Base-by-base conservation (phyloP, 2,888 invertebrate species). In the Flabesymbios commensalis region DNA sequence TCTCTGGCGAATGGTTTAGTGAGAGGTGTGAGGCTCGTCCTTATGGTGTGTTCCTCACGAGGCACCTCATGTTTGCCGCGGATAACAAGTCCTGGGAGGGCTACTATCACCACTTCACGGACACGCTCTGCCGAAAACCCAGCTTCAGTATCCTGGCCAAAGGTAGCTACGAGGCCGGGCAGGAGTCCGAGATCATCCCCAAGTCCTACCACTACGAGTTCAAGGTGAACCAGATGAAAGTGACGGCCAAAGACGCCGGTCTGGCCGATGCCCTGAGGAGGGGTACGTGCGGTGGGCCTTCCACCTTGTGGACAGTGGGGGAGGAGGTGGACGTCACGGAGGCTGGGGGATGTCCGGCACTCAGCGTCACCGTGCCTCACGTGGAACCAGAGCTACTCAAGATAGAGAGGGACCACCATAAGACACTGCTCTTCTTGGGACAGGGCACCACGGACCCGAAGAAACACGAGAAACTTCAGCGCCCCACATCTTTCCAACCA, bases 1-100 rank as follows among this genome's bases (percentile, higher is more conserved):
- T 87, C 43, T 78, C 80, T 67, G 87, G 87, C 0, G 85, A 87
- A 62, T 88, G 88, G 88, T 83, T 85, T 39, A 87, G 87, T 43
- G 73, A 79, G 7, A 78, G 84, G 17, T 88, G 88, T 71, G 88
- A 88, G 75, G 83, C 84, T 2, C 77, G 86, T 54, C 86, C 87
- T 5, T 82, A 85, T 73, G 86, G 86, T 17, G 80, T 86, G 58
- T 87, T 86, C 72, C 78, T 87, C 2, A 85, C 84, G 2, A 78
- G 87, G 32, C 81, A 83, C 48, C 84, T 83, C 43, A 67, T 70
- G 31, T 83, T 82, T 64, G 57, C 71, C 28, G 58, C 65, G 0
- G 72, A 83, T 45, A 81, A 49, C 49, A 26, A 31, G 22, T 29
- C 49, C 14, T 57, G 57, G 57, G 31, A 57, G 22, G 57, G 57